A percentile compares a stretch with the other conserved stretches of the same genome.
Conservation (phyloP, 2,113 vertebrate genomes). For the Pangasianodon gigas region DNA sequence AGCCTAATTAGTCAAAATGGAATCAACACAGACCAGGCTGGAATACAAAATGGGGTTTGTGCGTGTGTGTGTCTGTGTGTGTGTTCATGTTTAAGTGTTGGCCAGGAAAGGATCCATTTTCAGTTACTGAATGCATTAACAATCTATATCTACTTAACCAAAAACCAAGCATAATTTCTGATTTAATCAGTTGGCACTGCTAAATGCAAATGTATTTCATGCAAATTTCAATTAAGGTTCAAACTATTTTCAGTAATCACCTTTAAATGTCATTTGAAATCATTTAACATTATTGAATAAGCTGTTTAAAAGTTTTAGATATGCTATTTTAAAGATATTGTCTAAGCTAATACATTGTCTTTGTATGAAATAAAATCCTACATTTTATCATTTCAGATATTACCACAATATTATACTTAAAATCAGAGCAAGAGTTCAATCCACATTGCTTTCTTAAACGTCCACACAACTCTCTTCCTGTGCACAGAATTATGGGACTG, state of each 20-base stretch:
- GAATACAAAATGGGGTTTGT: conserved; percentile 50
- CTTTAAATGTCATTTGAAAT: conserved; percentile 7
- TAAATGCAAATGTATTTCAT: conserved; percentile 1
- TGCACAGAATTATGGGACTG: not conserved
- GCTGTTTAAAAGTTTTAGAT: not conserved
- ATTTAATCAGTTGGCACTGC: conserved; percentile 4
- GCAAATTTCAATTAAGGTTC: not conserved
- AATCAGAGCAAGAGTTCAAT: not conserved
- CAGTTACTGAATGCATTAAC: conserved; percentile 36
- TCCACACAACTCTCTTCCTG: not conserved
- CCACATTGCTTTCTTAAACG: not conserved
- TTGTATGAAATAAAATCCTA: not conserved
- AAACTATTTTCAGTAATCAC: not conserved
- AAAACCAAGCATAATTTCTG: conserved; percentile 6
- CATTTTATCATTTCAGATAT: not conserved
- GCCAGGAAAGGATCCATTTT: conserved; percentile 33
- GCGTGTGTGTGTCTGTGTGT: conserved; percentile 12
- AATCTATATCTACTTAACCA: conserved; percentile 3
- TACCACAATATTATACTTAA: not conserved
- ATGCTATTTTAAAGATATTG: not conserved
- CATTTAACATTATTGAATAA: not conserved
- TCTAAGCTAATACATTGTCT: no score
- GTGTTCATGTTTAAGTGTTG: conserved; percentile 1
- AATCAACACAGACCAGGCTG: conserved; percentile 47
- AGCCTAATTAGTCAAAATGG: conserved; percentile 59